These are phyloP conservation scores for Auanema sp. DNA, from an alignment of 2,888 invertebrate species.

Conservation along the genomic window DNA sequence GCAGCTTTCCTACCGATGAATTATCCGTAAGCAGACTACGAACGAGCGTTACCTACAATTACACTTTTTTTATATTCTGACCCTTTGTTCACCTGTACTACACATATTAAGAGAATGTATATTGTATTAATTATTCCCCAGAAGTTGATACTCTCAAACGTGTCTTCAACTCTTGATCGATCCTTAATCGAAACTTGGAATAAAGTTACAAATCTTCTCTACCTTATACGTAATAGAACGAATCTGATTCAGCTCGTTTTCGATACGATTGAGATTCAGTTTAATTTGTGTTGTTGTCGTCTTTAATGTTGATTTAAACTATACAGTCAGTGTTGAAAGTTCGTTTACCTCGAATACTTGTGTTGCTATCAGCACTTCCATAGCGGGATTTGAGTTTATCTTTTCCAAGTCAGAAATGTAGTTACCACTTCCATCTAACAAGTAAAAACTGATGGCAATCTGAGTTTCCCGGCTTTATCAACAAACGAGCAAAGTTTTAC, in stretches of 20 bases:
- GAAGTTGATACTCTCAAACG: constrained; percentile 31
- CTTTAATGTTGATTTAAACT: neutral
- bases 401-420: constrained; percentile 17
- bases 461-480: neutral
- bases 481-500: constrained; percentile 9
- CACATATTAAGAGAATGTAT: constrained; percentile 17
- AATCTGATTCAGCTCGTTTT: constrained; percentile 13
- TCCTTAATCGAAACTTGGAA: constrained; percentile 10
- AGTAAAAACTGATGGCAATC: constrained; percentile 20
- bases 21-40: constrained; percentile 23
- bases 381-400: constrained; percentile 11
- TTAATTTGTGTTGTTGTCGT: constrained; percentile 18
- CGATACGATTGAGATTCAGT: constrained; percentile 16
- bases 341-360: constrained; percentile 16
- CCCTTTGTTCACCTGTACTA: constrained; percentile 14
- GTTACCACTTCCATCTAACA: constrained; percentile 18
- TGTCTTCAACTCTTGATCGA: constrained; percentile 24
- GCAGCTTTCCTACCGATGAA: constrained; percentile 19
- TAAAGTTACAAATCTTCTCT: constrained; percentile 1
- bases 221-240: constrained; percentile 6
- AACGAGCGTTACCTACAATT: constrained; percentile 19
- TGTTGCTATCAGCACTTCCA: constrained; percentile 10
- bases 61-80: neutral
- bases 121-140: constrained; percentile 31
- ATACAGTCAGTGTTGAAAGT: neutral